phyloP scores from a whole-genome alignment of 2,888 invertebrate species.

The Epinotia ramella region DNA sequence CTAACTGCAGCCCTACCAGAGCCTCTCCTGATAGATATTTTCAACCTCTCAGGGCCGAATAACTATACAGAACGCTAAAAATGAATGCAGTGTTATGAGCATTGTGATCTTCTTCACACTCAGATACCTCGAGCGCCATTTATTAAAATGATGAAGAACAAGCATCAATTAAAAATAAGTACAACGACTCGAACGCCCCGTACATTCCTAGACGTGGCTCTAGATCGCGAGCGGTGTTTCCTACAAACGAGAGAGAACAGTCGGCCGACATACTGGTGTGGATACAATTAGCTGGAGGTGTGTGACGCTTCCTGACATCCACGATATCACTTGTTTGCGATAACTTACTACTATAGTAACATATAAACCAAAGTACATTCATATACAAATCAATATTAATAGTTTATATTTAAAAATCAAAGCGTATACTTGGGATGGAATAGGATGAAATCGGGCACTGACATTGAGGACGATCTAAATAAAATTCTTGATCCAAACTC shows the following conservation, averaged over 20 bases:
- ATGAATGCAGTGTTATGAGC: no score
- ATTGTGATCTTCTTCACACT: neutral
- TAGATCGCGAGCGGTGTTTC: constrained; percentile 57
- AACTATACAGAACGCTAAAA: no score
- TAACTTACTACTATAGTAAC: neutral
- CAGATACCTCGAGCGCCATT: neutral
- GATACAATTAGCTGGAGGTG: constrained; percentile 58
- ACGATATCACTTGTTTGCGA: constrained; percentile 18
- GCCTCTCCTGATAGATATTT: no score
- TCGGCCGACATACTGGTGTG: constrained; percentile 65
- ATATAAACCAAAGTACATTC: neutral
- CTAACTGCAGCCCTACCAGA: no score
- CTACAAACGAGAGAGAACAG: constrained; percentile 70
- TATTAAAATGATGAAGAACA: neutral
- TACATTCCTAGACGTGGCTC: constrained; percentile 24
- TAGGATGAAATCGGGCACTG: no score
- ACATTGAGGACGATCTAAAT: no score
- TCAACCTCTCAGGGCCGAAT: no score
- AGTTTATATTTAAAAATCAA: neutral
- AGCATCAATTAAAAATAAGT: neutral
- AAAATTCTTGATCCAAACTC: no score
- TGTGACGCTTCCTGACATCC: constrained; percentile 40
- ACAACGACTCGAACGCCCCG: constrained; percentile 13
- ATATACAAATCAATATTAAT: neutral
- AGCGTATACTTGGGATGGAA: no score